Percentiles rank a stretch among this genome's conserved stretches.
Evolutionary conservation across 2,888 invertebrate genomes (phyloP).

Genomic region (Spialia ferax): DNA sequence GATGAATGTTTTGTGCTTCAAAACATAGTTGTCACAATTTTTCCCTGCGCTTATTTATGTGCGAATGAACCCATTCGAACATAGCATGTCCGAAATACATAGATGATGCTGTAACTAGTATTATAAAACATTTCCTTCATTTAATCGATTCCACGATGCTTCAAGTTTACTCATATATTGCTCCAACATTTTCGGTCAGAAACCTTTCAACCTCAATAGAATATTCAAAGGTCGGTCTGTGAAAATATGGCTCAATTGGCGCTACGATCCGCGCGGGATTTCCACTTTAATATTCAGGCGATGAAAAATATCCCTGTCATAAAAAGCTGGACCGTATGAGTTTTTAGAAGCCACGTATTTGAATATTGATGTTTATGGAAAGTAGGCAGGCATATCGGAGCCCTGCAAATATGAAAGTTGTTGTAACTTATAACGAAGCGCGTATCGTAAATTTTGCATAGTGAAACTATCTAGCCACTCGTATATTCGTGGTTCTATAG

Average conservation of each 20-base stretch:
- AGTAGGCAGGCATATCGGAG: conserved; percentile 51
- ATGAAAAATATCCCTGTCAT: conserved; percentile 79
- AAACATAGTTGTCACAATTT: too few relatives aligned
- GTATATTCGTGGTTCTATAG: too few relatives aligned
- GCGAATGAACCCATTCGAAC: neutral
- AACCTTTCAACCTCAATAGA: conserved; percentile 74
- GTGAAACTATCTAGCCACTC: conserved; percentile 52
- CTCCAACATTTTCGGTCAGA: conserved; percentile 63
- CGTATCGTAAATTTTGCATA: conserved; percentile 53
- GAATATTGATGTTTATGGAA: conserved; percentile 82
- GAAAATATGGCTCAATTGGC: conserved; percentile 79
- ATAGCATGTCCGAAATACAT: neutral
- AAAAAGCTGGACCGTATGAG: conserved; percentile 79
- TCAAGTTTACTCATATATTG: conserved; percentile 41
- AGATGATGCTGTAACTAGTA: neutral
- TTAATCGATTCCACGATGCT: conserved; percentile 14
- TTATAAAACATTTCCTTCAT: conserved; percentile 3
- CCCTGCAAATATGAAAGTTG: conserved; percentile 55
- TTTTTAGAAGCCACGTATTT: conserved; percentile 74
- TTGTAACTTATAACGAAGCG: conserved; percentile 50
- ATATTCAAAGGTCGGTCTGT: conserved; percentile 77
- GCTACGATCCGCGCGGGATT: conserved; percentile 70
- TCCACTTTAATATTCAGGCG: conserved; percentile 78
- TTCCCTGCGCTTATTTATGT: too few relatives aligned
- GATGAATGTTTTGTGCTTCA: too few relatives aligned